These are phyloP conservation scores for Pseudochaenichthys georgianus DNA, from an alignment of 2,797 vertebrate species.

Conservation along the genomic window DNA sequence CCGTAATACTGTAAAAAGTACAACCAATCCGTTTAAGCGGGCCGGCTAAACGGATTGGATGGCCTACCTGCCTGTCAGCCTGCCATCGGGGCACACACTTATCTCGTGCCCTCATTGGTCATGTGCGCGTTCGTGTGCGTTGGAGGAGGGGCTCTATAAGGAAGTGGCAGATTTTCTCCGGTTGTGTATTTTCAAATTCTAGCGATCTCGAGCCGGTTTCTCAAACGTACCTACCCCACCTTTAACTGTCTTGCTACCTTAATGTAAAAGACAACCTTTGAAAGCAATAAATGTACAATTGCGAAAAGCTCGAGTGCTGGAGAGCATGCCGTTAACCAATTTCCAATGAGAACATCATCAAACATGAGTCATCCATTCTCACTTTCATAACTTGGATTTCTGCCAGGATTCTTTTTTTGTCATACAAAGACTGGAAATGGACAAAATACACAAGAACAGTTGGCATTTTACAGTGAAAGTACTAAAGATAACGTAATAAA, in stretches of 20 bases:
- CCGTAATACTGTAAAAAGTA: too few species aligned
- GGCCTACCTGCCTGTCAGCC: too few species aligned
- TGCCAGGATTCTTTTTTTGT: slow-evolving; percentile 72
- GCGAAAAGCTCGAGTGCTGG: slow-evolving; percentile 59
- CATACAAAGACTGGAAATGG: slow-evolving; percentile 56
- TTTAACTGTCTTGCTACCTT: slow-evolving; percentile 57
- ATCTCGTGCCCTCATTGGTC: too few species aligned
- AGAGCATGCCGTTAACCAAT: slow-evolving; percentile 72
- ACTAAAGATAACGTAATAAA: slow-evolving; percentile 38
- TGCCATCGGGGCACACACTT: too few species aligned
- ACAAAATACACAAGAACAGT: slow-evolving; percentile 61
- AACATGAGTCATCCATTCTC: slow-evolving; percentile 82
- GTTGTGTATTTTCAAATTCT: too few species aligned
- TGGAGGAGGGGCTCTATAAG: too few species aligned
- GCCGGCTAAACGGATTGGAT: too few species aligned
- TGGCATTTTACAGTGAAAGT: slow-evolving; percentile 53
- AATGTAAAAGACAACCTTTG: slow-evolving; percentile 45
- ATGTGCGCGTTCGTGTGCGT: too few species aligned
- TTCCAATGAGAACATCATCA: slow-evolving; percentile 87
- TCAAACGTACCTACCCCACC: too few species aligned
- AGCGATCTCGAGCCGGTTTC: too few species aligned
- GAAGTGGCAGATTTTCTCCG: too few species aligned
- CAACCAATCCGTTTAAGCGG: too few species aligned
- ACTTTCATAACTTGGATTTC: slow-evolving; percentile 80
- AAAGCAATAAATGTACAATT: slow-evolving; percentile 62